Conservation (phyloP, 2,113 vertebrate genomes). For the Meles meles region DNA sequence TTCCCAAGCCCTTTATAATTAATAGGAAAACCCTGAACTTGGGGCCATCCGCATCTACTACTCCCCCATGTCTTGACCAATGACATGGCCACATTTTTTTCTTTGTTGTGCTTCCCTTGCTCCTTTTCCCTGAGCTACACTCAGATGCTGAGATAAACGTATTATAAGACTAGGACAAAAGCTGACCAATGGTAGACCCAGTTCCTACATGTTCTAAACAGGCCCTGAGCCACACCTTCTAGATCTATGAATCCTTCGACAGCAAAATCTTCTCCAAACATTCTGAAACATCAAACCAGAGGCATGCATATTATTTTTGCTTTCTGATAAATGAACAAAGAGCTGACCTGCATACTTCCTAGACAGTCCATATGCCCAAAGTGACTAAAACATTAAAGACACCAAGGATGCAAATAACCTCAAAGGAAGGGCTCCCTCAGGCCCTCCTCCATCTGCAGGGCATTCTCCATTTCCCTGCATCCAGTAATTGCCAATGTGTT, state of each 20-base stretch:
- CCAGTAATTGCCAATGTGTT: background rate
- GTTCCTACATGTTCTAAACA: background rate
- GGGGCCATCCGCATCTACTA: background rate
- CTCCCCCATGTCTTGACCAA: background rate
- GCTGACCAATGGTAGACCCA: background rate
- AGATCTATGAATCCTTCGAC: background rate
- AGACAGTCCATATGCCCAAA: background rate
- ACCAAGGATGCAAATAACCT: no score
- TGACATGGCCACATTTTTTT: background rate
- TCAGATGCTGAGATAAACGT: background rate
- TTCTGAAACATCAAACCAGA: background rate
- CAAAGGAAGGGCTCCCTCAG: background rate
- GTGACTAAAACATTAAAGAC: background rate
- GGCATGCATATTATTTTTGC: background rate
- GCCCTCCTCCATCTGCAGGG: fast-evolving
- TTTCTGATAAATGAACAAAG: background rate
- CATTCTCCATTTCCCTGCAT: background rate
- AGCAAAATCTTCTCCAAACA: background rate
- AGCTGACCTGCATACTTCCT: background rate
- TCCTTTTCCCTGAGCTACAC: background rate
- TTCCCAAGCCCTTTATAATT: background rate
- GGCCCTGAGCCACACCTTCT: fast-evolving
- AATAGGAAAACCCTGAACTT: background rate
- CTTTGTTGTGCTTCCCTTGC: background rate
- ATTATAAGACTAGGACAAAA: background rate